Base-by-base conservation (phyloP, 2,888 invertebrate genomes). In the Brenthis hecate region DNA sequence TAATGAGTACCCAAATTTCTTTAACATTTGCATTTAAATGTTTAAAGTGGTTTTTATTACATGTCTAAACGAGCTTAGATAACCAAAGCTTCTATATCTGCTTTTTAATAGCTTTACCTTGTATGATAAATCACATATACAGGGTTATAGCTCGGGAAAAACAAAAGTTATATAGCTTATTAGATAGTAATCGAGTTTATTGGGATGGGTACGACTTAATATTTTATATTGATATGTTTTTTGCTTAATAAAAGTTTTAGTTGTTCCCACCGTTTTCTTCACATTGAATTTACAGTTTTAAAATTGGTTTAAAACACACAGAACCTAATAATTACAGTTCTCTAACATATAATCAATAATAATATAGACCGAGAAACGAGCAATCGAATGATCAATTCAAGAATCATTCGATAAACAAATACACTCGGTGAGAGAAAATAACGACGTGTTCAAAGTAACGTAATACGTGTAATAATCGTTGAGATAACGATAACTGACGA, bases 391-490 rank as follows among this genome's bases (percentile, higher is more conserved):
- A 77, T 81, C 79, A 82, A 84, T 81, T 78, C 81, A 77, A 86
- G 82, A 85, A 81, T 79, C 76, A 84, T 85, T 84, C 77, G 81
- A 85, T 86, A 89, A 91, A 91, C 89, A 91, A 91, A 91, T 85
- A 88, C 75, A 85, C 79, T 81, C 75, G 76, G 78, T 77, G 77
- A 81, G 81, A 81, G 80, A 86, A 60, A 87, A 87, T 88, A 85
- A 89, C 82, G 83, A 86, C 78, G 84, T 86, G 85, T 82, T 85
- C 85, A 81, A 82, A 82, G 87, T 84, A 91, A 89, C 86, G 82
- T 89, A 88, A 91, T 88, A 89, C 83, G 84, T 85, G 85, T 88
- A 88, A 89, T 91, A 89, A 89, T 89, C 83, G 83, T 85, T 82
- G 84, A 83, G 84, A 89, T 89, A 86, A 74, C 84, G 84, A 87